A percentile compares a stretch with the other conserved stretches of the same genome.
phyloP scores from a whole-genome alignment of 1,140 invertebrate genomes.

The Papilio polytes region DNA sequence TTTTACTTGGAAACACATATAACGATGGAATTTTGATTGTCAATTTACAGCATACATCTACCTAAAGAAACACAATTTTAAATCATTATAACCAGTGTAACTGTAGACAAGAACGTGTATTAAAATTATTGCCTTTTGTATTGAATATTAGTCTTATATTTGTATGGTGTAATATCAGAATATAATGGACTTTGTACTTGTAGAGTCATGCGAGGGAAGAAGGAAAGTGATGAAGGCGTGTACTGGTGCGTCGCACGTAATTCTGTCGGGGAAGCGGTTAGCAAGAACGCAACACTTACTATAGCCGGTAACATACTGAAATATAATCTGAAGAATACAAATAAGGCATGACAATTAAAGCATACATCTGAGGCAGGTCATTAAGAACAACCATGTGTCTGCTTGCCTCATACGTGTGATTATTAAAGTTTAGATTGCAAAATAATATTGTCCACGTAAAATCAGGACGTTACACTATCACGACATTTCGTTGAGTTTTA shows the following conservation, averaged over 20 bases:
- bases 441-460: background rate
- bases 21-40: background rate
- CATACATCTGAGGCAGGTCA: background rate
- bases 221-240: constrained; percentile 96
- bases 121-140: background rate
- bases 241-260: constrained; percentile 98
- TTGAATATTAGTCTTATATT: background rate
- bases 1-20: background rate
- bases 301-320: constrained; percentile 92
- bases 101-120: background rate
- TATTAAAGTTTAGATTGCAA: background rate
- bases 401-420: background rate
- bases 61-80: background rate
- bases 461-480: background rate
- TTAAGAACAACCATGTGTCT: background rate
- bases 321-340: background rate
- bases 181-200: constrained; percentile 46
- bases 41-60: background rate
- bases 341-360: background rate
- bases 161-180: background rate
- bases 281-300: constrained; percentile 96
- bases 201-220: constrained; percentile 93
- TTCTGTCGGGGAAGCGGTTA: constrained; percentile 91
- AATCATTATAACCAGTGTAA: background rate
- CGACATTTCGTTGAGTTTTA: background rate